These are phyloP conservation scores for Triplophysa rosa DNA, from an alignment of 2,113 vertebrate genomes.

Conservation along the genomic window DNA sequence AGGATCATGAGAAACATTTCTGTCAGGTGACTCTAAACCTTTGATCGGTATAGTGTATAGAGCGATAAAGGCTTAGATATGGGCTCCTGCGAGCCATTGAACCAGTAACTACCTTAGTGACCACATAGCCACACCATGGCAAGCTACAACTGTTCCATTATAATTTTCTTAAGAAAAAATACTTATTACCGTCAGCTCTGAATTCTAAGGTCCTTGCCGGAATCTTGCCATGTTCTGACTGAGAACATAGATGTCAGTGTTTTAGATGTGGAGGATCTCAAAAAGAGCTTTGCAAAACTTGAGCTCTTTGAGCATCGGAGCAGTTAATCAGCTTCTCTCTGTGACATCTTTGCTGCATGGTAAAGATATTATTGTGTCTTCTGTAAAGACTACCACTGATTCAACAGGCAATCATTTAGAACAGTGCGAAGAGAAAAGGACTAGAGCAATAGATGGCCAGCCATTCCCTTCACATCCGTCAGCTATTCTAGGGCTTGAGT, in stretches of 20 bases:
- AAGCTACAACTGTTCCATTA: too few relatives aligned
- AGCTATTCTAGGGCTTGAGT: not conserved
- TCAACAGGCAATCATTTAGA: conserved; percentile 70
- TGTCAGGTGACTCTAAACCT: too few relatives aligned
- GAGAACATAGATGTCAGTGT: conserved; percentile 3
- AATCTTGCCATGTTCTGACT: not conserved
- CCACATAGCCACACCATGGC: too few relatives aligned
- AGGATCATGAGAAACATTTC: too few relatives aligned
- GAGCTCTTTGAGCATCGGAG: conserved; percentile 55
- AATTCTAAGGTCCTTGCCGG: not conserved
- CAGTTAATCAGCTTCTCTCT: conserved; percentile 66
- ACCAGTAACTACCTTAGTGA: too few relatives aligned
- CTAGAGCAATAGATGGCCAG: conserved; percentile 17
- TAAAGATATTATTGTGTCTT: conserved; percentile 67
- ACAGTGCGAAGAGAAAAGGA: conserved; percentile 53
- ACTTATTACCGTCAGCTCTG: not conserved
- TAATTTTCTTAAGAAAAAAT: not conserved
- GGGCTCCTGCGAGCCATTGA: too few relatives aligned
- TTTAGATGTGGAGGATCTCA: conserved; percentile 35
- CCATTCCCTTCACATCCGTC: conserved; percentile 26
- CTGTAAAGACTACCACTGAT: conserved; percentile 61
- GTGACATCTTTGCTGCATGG: conserved; percentile 59
- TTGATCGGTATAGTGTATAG: too few relatives aligned
- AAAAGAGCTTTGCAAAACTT: conserved; percentile 34
- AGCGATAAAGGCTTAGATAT: too few relatives aligned